These are phyloP conservation scores for Peromyscus aztecus DNA, from an alignment of 2,797 vertebrate species.

Conservation along the genomic window DNA sequence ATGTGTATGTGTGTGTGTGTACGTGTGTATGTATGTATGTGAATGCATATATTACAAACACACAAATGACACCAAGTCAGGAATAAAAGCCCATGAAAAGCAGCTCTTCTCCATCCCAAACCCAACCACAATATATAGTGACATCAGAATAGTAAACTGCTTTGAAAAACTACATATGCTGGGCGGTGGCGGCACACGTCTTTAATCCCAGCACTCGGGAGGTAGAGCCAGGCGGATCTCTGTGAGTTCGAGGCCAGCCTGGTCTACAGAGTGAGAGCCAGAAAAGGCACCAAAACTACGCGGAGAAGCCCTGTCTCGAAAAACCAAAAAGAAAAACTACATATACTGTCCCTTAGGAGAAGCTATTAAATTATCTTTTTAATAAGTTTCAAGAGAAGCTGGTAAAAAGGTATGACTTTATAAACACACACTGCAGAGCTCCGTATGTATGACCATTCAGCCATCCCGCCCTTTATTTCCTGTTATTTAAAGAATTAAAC, in stretches of 20 bases:
- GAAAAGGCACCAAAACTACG: too few relatives aligned
- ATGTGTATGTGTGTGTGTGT: too few relatives aligned
- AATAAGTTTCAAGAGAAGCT: slow-evolving; percentile 14
- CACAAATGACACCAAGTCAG: background rate
- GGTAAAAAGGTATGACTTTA: background rate
- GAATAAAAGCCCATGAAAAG: slow-evolving; percentile 37
- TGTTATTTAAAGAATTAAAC: slow-evolving; percentile 40
- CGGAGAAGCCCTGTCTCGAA: too few relatives aligned
- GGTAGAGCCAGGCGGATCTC: too few relatives aligned
- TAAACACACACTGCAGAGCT: background rate
- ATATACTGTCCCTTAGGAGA: background rate
- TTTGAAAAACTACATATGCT: background rate
- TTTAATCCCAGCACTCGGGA: too few relatives aligned
- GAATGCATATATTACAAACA: background rate
- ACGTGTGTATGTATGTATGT: background rate
- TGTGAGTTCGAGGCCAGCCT: too few relatives aligned
- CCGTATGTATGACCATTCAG: background rate
- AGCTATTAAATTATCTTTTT: slow-evolving; percentile 16
- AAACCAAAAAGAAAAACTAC: background rate
- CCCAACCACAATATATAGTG: background rate
- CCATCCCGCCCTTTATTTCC: background rate
- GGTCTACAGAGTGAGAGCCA: too few relatives aligned
- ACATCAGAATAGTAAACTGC: slow-evolving; percentile 37
- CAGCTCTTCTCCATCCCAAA: background rate
- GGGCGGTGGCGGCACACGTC: too few relatives aligned